A percentile compares a stretch with the other conserved stretches of the same genome.
Evolutionary conservation across 2,797 vertebrate species (phyloP).

Genomic region (Sebastiscus albofasciatus): DNA sequence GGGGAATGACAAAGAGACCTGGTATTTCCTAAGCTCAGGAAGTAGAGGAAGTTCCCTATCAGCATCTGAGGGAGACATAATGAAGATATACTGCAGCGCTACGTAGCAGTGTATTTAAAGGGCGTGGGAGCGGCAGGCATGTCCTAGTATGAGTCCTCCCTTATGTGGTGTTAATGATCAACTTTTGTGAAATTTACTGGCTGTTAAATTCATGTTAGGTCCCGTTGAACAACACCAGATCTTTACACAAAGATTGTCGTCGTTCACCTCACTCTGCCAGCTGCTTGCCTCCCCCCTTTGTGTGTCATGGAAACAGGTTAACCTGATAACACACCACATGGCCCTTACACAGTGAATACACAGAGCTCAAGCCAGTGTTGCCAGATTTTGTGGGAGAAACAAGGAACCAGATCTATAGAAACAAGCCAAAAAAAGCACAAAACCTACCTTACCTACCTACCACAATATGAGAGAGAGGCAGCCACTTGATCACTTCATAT

Average conservation of each 20-base stretch:
- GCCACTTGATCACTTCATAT: no score
- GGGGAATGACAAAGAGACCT: constrained; percentile 39
- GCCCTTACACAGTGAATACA: neutral
- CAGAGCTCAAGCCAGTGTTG: neutral
- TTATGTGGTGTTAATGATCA: constrained; percentile 47
- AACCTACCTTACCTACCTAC: no score
- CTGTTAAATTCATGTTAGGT: constrained; percentile 6
- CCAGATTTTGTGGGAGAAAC: no score
- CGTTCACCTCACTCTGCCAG: constrained; percentile 24
- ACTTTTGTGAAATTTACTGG: constrained; percentile 1
- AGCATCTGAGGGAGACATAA: constrained; percentile 21
- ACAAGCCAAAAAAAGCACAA: no score
- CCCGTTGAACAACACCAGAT: neutral
- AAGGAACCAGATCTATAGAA: no score
- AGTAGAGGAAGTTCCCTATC: constrained; percentile 70
- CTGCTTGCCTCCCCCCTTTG: constrained; percentile 37
- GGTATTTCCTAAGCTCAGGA: constrained; percentile 69
- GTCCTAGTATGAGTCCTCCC: neutral
- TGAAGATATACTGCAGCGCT: constrained; percentile 17
- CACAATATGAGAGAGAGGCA: no score
- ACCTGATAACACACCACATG: constrained; percentile 51
- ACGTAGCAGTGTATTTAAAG: constrained; percentile 51
- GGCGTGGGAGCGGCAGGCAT: constrained; percentile 45
- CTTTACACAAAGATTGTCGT: neutral
- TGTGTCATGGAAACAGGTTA: constrained; percentile 45